These are phyloP conservation scores for Oreocharis arfaki DNA, from an alignment of 2,113 vertebrate species.

Conservation along the genomic window DNA sequence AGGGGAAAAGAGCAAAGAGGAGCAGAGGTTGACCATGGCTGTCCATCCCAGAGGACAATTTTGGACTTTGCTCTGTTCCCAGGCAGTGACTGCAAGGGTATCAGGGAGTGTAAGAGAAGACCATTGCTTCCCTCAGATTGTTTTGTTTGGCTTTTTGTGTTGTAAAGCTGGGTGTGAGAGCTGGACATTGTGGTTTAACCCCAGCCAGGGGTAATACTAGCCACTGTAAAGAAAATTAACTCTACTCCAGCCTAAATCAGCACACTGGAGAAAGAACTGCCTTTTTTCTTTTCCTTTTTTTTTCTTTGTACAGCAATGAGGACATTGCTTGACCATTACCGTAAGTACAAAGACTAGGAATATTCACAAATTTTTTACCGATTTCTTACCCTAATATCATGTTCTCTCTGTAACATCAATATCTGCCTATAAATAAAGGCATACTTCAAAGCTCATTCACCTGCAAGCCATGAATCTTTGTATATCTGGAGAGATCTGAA, in stretches of 20 bases:
- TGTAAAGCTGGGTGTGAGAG: background rate
- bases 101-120: background rate
- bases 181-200: background rate
- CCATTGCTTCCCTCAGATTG: background rate
- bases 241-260: background rate
- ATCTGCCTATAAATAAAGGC: background rate
- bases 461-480: background rate
- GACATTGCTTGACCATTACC: background rate
- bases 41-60: background rate
- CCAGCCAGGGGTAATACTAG: background rate
- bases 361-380: background rate
- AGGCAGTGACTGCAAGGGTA: background rate
- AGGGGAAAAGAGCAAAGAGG: background rate
- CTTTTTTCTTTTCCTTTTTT: background rate
- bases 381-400: background rate
- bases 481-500: background rate
- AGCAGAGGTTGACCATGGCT: background rate
- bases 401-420: background rate
- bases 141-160: background rate
- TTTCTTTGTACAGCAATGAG: background rate
- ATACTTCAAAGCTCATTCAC: background rate
- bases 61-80: background rate
- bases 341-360: background rate
- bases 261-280: background rate
- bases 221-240: background rate